A percentile compares a stretch with the other conserved stretches of the same genome.
These are phyloP conservation scores for Nettapus auritus DNA, from an alignment of 2,113 vertebrate genomes.

Conservation along the genomic window DNA sequence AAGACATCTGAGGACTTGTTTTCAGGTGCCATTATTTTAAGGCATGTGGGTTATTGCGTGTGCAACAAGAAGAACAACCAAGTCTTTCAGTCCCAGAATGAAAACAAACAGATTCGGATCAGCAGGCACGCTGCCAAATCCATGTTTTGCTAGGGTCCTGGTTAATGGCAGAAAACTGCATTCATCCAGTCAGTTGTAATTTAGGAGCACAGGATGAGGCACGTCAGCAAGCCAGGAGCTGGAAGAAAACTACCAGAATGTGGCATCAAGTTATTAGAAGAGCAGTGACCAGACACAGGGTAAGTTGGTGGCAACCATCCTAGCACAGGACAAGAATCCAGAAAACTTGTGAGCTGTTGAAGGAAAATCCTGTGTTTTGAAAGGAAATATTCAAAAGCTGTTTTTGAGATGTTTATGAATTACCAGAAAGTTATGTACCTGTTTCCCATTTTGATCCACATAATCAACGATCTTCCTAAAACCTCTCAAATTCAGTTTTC, in stretches of 20 bases:
- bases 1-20: background rate
- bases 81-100: background rate
- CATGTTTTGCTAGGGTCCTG: background rate
- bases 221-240: background rate
- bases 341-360: background rate
- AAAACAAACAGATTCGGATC: background rate
- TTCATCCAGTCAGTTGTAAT: background rate
- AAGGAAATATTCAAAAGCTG: background rate
- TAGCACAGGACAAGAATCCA: background rate
- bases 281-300: background rate
- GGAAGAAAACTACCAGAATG: background rate
- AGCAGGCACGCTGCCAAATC: background rate
- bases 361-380: background rate
- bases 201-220: background rate
- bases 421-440: background rate
- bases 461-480: background rate
- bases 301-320: background rate
- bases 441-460: background rate
- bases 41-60: background rate
- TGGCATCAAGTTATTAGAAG: background rate
- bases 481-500: background rate
- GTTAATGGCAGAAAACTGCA: background rate
- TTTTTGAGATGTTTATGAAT: background rate
- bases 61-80: background rate
- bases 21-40: background rate